phyloP scores from a whole-genome alignment of 2,888 invertebrate species.

The Cenopis cana region DNA sequence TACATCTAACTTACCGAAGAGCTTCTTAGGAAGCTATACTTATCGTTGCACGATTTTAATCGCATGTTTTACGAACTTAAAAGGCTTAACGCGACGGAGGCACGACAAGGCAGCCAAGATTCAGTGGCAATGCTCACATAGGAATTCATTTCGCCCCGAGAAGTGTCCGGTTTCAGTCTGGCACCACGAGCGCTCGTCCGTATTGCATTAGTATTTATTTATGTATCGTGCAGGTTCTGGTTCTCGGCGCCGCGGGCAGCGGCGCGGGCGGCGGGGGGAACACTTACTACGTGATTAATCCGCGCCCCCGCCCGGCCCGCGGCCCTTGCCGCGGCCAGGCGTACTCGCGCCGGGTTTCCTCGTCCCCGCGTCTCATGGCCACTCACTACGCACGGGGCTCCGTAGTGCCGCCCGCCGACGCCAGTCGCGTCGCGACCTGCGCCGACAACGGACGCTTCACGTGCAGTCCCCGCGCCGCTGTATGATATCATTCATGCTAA shows the following conservation, averaged over 20 bases:
- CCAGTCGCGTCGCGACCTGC: conserved; percentile 83
- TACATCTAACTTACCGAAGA: background rate
- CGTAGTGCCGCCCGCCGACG: conserved; percentile 61
- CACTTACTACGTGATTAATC: conserved; percentile 85
- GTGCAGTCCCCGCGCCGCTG: conserved; percentile 56
- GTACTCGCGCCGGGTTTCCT: conserved; percentile 84
- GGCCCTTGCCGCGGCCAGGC: conserved; percentile 66
- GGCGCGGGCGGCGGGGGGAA: conserved; percentile 71
- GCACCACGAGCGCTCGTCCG: conserved; percentile 71
- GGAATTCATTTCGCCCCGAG: conserved; percentile 79
- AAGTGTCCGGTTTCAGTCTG: conserved; percentile 84
- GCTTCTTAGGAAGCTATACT: conserved; percentile 29
- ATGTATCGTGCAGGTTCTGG: conserved; percentile 80
- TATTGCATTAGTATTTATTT: conserved; percentile 82
- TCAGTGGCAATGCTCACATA: conserved; percentile 77
- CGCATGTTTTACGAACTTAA: conserved; percentile 37
- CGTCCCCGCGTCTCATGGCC: conserved; percentile 85
- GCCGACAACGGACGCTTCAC: conserved; percentile 70
- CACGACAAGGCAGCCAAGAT: conserved; percentile 57
- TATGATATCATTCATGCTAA: conserved; percentile 80
- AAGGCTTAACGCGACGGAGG: conserved; percentile 48
- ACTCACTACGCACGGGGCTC: conserved; percentile 83
- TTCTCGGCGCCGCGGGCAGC: conserved; percentile 65
- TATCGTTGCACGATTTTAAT: conserved; percentile 24
- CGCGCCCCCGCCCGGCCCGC: conserved; percentile 61